phyloP scores from a whole-genome alignment of 1,140 invertebrate species.

The Rhopalosiphum maidis region DNA sequence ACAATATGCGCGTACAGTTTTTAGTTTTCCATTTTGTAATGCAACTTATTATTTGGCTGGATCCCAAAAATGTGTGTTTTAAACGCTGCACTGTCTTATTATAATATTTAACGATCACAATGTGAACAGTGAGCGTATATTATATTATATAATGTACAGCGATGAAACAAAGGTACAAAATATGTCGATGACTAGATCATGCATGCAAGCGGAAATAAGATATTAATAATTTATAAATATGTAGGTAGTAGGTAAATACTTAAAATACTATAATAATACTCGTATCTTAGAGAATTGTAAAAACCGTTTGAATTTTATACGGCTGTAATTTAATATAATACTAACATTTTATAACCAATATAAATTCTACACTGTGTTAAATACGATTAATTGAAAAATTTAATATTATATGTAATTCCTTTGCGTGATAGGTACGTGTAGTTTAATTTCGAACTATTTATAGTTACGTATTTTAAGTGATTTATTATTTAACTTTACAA shows the following conservation, averaged over 20 bases:
- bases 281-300: neutral
- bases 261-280: neutral
- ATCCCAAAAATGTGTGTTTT: neutral
- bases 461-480: no score
- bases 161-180: neutral
- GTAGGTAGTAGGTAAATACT: neutral
- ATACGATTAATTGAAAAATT: neutral
- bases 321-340: neutral
- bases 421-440: no score
- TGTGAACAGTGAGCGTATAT: neutral
- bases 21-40: neutral
- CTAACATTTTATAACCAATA: neutral
- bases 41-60: slow-evolving; percentile 3
- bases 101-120: neutral
- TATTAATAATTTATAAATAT: neutral
- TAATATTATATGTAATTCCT: no score
- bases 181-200: neutral
- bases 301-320: neutral
- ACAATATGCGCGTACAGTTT: no score
- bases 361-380: neutral
- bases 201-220: neutral
- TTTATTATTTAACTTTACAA: no score
- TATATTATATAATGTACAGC: neutral
- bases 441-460: no score
- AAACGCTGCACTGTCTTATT: neutral